Evolutionary conservation across 2,113 vertebrate species (phyloP).

Genomic region (Neopipo cinnamomea): DNA sequence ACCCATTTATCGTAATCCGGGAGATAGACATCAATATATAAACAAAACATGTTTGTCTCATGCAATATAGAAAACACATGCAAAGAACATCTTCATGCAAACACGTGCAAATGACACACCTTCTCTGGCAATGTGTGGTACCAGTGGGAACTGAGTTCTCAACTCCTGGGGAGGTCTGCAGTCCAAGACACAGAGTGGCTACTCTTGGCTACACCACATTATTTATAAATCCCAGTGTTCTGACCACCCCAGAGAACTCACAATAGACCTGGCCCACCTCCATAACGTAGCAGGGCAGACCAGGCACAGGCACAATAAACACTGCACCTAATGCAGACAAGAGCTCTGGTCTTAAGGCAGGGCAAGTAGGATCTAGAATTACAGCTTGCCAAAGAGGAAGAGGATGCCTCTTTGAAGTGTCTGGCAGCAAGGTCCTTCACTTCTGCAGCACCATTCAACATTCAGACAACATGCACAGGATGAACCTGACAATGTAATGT

Average conservation of each 20-base stretch:
- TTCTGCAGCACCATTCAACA: not conserved
- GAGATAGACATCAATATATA: not conserved
- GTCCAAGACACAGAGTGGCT: not conserved
- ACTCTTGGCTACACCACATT: not conserved
- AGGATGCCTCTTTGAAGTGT: fast-evolving
- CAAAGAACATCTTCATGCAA: not conserved
- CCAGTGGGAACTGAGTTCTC: not conserved
- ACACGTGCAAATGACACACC: not conserved
- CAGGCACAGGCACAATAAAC: not conserved
- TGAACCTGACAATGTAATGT: not conserved
- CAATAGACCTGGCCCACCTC: not conserved
- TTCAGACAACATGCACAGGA: not conserved
- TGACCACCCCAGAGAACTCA: not conserved
- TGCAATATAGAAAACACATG: not conserved
- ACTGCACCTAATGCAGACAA: not conserved
- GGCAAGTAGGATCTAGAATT: not conserved
- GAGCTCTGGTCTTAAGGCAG: not conserved
- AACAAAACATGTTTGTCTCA: not conserved
- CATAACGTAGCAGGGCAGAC: not conserved
- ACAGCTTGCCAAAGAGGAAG: not conserved
- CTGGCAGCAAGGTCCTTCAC: not conserved
- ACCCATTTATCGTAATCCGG: not conserved
- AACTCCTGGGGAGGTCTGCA: not conserved
- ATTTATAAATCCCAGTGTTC: not conserved
- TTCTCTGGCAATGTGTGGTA: not conserved